Evolutionary conservation across 2,113 vertebrate species (phyloP).

Genomic region (Solea senegalensis): DNA sequence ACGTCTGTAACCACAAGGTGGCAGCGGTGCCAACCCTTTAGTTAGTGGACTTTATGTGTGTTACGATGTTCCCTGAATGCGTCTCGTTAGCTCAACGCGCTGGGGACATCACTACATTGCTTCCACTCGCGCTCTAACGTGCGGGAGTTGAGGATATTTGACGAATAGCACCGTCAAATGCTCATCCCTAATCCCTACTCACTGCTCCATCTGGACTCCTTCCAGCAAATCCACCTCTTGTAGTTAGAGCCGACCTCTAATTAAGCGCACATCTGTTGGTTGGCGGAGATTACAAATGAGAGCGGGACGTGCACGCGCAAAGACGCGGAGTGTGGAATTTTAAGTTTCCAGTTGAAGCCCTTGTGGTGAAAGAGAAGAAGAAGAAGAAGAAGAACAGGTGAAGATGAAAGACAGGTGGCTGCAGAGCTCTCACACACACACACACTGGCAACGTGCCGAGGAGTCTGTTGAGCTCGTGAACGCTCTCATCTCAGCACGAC

Average conservation of each 20-base stretch:
- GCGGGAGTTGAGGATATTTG: too few species aligned
- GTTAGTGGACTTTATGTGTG: too few species aligned
- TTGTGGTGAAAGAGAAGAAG: constrained; percentile 5
- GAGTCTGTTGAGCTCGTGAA: constrained; percentile 56
- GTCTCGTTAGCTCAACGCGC: too few species aligned
- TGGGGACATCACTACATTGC: too few species aligned
- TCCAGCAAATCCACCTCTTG: constrained; percentile 30
- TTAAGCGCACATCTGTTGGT: constrained; percentile 56
- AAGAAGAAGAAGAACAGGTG: constrained; percentile 23
- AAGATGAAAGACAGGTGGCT: constrained; percentile 14
- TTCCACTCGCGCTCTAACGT: too few species aligned
- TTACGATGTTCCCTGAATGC: too few species aligned
- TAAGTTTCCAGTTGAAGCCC: constrained; percentile 17
- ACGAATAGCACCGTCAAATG: too few species aligned
- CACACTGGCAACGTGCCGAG: constrained; percentile 43
- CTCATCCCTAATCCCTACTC: constrained; percentile 1
- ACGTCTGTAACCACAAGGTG: too few species aligned
- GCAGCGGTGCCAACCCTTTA: too few species aligned
- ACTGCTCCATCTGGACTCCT: constrained; percentile 35
- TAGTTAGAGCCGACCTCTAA: constrained; percentile 56
- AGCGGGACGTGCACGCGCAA: constrained; percentile 21
- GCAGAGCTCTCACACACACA: constrained; percentile 19
- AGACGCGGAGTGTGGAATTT: constrained; percentile 19
- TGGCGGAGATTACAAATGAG: constrained; percentile 40
- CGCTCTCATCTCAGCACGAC: constrained; percentile 65